Evolutionary conservation across 2,888 invertebrate genomes (phyloP), one percentile per base, ranked within the genome.

Genomic region (Hermaeophaga mercurialis): DNA sequence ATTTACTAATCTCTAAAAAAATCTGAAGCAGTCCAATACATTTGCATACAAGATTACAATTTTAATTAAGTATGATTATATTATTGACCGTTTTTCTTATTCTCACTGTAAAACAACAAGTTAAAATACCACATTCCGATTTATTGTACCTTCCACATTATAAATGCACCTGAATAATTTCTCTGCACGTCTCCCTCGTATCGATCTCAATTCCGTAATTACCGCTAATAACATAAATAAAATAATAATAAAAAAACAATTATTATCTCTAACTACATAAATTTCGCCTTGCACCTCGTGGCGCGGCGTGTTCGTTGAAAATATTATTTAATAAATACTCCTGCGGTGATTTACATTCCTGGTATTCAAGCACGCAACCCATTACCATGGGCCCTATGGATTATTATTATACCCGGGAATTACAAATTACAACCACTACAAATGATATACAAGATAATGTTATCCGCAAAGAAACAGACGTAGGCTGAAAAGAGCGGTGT

Each of bases 291-390:
- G 22, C 33, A 11, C 19, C 12, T 22, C 22, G 14, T 47, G 31
- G 34, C 36, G 36, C 24, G 15, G 34, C 24, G 24, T 47, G 17
- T 24, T 36, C 31, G 31, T 24, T 47, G 47, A 47, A 47, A 47
- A 36, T 47, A 36, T 47, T 47, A 36, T 47, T 24, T 47, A 47
- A 47, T 47, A 47, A 47, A 22, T 36, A 14, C 24, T 47, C 19
- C 15, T 19, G 24, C 34, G 34, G 36, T 47, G 36, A 47, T 47
- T 47, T 36, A 47, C 36, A 34, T 47, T 47, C 47, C 8, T 24
- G n/a, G 11, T 22, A 31, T 31, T 12, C 31, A 31, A 31, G 31
- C 31, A 31, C 31, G 31, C 31, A 31, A 31, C 31, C 31, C 31
- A 31, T 31, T 31, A 31, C 31, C 31, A 31, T 31, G 31, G 31